Evolutionary conservation across 1,140 invertebrate genomes (phyloP).

Genomic region (Planococcus citri): DNA sequence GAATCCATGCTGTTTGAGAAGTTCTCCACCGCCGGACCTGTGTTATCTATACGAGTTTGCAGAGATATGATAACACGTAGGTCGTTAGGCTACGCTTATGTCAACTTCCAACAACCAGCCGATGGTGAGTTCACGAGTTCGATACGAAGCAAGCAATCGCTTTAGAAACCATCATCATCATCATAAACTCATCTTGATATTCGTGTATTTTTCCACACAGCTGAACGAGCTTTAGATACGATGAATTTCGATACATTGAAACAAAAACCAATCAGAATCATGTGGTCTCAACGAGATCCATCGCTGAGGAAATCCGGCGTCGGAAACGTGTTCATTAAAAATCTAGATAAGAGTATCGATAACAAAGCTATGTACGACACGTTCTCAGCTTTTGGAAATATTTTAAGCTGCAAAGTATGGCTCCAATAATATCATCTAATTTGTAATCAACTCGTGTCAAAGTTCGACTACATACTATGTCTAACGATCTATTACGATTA

Average conservation of each 20-base stretch:
- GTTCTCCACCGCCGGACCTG: constrained; percentile 94
- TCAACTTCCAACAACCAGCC: constrained; percentile 98
- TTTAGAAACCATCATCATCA: no score
- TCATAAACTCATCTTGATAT: no score
- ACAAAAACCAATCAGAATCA: constrained; percentile 95
- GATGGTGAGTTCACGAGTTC: constrained; percentile 62
- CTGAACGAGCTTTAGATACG: constrained; percentile 95
- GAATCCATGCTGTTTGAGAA: constrained; percentile 99
- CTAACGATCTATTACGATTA: neutral
- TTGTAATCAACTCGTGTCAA: no score
- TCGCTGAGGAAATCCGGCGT: constrained; percentile 95
- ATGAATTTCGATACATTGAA: constrained; percentile 99
- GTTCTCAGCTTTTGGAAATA: constrained; percentile 98
- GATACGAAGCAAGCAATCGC: no score
- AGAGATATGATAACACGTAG: constrained; percentile 93
- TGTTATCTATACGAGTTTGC: constrained; percentile 96
- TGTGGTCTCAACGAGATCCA: constrained; percentile 99
- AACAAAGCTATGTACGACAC: constrained; percentile 99
- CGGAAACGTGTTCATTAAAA: constrained; percentile 99
- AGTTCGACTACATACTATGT: no score
- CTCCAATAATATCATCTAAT: no score
- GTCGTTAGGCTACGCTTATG: constrained; percentile 98
- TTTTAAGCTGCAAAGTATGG: constrained; percentile 88
- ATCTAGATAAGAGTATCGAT: constrained; percentile 95
- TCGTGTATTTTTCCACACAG: constrained; percentile 49